These are phyloP conservation scores for Chloroceryle inda DNA, from an alignment of 2,797 vertebrate genomes.

Conservation along the genomic window DNA sequence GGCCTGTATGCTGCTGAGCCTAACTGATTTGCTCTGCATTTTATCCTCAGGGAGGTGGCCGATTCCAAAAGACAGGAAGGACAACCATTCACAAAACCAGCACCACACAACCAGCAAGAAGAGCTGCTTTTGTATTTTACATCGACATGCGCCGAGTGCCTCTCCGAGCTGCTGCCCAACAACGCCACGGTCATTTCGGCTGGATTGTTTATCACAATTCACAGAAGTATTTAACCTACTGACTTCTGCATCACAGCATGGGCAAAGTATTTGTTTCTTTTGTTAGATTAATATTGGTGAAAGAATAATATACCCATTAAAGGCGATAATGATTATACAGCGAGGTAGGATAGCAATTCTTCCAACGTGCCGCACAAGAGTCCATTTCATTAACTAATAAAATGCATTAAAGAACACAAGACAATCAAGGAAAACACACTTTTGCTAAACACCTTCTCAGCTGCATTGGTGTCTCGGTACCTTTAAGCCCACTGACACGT, in stretches of 20 bases:
- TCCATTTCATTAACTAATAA: conserved; percentile 69
- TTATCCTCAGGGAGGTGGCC: conserved; percentile 62
- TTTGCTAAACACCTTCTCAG: conserved; percentile 27
- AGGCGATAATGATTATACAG: conserved; percentile 53
- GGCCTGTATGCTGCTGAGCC: conserved; percentile 63
- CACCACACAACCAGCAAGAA: not conserved
- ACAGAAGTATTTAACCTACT: conserved; percentile 45
- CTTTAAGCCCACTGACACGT: conserved; percentile 1
- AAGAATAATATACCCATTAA: conserved; percentile 59
- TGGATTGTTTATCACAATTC: conserved; percentile 10
- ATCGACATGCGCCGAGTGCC: not conserved
- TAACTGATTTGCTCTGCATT: conserved; percentile 74
- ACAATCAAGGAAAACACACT: conserved; percentile 46
- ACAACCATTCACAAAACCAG: conserved; percentile 30
- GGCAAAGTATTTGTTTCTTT: conserved; percentile 58
- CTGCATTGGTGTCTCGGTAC: not conserved
- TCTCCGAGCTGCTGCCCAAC: not conserved
- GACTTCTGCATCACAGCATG: conserved; percentile 32
- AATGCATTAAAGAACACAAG: conserved; percentile 70
- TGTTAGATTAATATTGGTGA: conserved; percentile 47
- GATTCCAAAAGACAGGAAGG: conserved; percentile 24
- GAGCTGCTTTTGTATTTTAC: not conserved
- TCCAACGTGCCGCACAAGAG: not conserved
- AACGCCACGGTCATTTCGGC: not conserved
- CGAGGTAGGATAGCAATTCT: conserved; percentile 42